Base-by-base conservation (phyloP, 2,113 vertebrate species). In the Callaeas wilsoni region DNA sequence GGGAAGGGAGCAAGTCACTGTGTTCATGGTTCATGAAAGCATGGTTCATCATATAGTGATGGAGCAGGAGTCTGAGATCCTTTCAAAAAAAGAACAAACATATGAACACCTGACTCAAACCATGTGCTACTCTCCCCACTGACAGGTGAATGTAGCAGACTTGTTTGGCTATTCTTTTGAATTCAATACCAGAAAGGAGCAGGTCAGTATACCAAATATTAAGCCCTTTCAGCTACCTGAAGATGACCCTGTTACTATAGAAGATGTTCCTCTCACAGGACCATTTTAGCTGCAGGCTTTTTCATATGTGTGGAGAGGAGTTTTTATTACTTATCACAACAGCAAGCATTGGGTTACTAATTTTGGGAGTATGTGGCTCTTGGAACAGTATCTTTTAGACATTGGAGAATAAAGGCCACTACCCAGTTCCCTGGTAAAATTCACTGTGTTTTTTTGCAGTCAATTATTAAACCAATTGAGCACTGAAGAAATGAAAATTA, bases 41-140 rank as follows among this genome's bases (percentile, higher is more conserved):
- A 27, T 52, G 7, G 33, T 76, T 88, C 26, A 8, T 47, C 20
- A 47, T 67, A 13, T 0, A 71, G 23, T 27, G 9, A 62, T 53
- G 20, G 29, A 91, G 27, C 10, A 76, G 50, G 10, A 0, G 0
- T 47, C 59, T 84, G 37, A 33, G n/a, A 76, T 37, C 4, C 19
- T 74, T 69, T 69, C 29, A 27, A 60, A 17, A 55, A 60, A 91
- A 59, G 18, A 60, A 12, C 5, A 8, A 50, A 9, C 5, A 39
- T 52, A n/a, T 26, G 52, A 88, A 88, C 64, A 44, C 7, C 18
- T 53, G 42, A 8, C 42, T 63, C 17, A 70, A 64, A 25, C 69
- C 3, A 9, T 60, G 6, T 60, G 22, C 11, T 83, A 83, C 33
- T 46, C 12, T 89, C 33, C 8, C 7, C 4, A 4, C 4, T 89